These are phyloP conservation scores for Caprella mutica DNA, from an alignment of 2,888 invertebrate genomes.

Conservation along the genomic window DNA sequence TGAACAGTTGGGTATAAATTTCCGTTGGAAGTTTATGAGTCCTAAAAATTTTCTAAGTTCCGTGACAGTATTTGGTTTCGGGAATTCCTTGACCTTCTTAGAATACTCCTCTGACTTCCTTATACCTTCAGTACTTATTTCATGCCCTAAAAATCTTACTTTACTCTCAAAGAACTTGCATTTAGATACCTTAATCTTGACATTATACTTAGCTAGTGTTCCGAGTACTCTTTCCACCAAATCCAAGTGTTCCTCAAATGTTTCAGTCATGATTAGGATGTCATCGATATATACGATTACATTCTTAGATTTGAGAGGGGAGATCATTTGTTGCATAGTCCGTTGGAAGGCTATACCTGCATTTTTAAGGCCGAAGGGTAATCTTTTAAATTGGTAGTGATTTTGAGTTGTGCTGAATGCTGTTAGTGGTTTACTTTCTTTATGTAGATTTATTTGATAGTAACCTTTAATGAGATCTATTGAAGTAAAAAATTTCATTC, in stretches of 20 bases:
- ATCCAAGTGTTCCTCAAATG: background rate
- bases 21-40: background rate
- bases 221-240: background rate
- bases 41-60: background rate
- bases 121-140: background rate
- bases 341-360: background rate
- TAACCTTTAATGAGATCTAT: background rate
- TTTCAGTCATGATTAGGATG: background rate
- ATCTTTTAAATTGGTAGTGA: background rate
- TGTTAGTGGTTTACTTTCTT: background rate
- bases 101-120: background rate
- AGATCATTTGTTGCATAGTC: background rate
- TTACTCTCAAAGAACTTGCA: background rate
- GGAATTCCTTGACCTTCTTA: background rate
- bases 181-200: background rate
- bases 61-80: background rate
- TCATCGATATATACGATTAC: background rate
- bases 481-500: slow-evolving; percentile 4
- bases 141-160: background rate
- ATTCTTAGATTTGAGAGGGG: background rate
- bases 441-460: background rate
- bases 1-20: background rate
- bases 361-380: background rate
- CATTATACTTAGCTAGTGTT: background rate
- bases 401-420: background rate